Evolutionary conservation across 2,888 invertebrate genomes (phyloP).

Genomic region (Caenorhabditis afra): DNA sequence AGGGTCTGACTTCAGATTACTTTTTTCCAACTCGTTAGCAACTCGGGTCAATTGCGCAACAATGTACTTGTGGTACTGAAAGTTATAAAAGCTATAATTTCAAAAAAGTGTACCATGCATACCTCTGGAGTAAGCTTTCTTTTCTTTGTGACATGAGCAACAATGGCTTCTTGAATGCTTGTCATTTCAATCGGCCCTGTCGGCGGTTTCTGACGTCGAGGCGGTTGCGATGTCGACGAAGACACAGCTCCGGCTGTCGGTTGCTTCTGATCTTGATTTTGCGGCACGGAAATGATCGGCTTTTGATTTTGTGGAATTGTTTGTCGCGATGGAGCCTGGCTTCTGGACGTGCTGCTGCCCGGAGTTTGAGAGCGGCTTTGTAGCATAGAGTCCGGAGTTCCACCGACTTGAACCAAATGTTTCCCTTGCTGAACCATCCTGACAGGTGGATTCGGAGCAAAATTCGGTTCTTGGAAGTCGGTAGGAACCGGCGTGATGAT

Average conservation of each 20-base stretch:
- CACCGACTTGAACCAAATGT: constrained; percentile 20
- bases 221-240: background rate
- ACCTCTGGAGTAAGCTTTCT: constrained; percentile 41
- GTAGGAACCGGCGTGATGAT: background rate
- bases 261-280: too few relatives aligned
- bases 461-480: background rate
- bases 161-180: constrained; percentile 27
- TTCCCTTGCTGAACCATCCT: constrained; percentile 26
- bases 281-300: too few relatives aligned
- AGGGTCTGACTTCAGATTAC: background rate
- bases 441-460: background rate
- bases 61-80: constrained; percentile 31
- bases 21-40: constrained; percentile 22
- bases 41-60: constrained; percentile 7
- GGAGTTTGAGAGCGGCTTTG: background rate
- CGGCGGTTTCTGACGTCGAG: background rate
- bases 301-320: too few relatives aligned
- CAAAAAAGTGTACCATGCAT: background rate
- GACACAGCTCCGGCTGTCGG: background rate
- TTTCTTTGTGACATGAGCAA: constrained; percentile 21
- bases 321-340: background rate
- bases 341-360: background rate
- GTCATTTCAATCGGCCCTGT: background rate
- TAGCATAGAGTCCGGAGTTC: constrained; percentile 9
- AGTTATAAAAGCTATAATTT: background rate